A percentile compares a stretch with the other conserved stretches of the same genome.
Evolutionary conservation across 1,140 invertebrate genomes (phyloP).

Genomic region (Teleogryllus occipitalis): DNA sequence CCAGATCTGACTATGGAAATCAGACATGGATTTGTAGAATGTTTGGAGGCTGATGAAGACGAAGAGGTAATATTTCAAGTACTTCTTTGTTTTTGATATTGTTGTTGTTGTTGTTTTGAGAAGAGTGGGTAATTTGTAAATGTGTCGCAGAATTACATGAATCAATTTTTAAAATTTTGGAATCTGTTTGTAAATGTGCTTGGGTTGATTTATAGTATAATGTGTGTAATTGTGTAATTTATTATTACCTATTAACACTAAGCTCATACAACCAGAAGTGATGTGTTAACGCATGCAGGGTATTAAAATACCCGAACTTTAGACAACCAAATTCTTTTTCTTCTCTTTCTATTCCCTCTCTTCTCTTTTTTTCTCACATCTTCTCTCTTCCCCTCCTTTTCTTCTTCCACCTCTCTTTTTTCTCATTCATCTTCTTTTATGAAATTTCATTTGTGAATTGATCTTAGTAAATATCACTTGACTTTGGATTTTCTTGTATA

Average conservation of each 20-base stretch:
- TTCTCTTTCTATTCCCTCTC: no score
- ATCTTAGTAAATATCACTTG: no score
- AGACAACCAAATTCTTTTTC: no score
- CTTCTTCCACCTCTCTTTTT: no score
- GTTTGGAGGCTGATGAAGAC: constrained; percentile 62
- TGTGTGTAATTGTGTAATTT: not conserved
- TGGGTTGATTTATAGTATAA: not conserved
- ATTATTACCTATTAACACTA: not conserved
- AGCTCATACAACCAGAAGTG: no score
- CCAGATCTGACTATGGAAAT: constrained; percentile 45
- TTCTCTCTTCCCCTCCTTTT: no score
- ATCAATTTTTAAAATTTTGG: not conserved
- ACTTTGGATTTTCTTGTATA: no score
- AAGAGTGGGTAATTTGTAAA: not conserved
- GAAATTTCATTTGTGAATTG: no score
- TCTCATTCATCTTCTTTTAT: no score
- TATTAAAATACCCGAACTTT: no score
- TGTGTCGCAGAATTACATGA: not conserved
- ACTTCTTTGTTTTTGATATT: not conserved
- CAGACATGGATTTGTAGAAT: constrained; percentile 81
- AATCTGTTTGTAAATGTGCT: not conserved
- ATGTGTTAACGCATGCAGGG: no score
- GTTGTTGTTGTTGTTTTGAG: not conserved
- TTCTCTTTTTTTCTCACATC: no score
- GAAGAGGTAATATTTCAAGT: constrained; percentile 24